Percentiles rank a stretch among this genome's conserved stretches.
These are phyloP conservation scores for Emmelina monodactyla DNA, from an alignment of 2,888 invertebrate species.

Conservation along the genomic window DNA sequence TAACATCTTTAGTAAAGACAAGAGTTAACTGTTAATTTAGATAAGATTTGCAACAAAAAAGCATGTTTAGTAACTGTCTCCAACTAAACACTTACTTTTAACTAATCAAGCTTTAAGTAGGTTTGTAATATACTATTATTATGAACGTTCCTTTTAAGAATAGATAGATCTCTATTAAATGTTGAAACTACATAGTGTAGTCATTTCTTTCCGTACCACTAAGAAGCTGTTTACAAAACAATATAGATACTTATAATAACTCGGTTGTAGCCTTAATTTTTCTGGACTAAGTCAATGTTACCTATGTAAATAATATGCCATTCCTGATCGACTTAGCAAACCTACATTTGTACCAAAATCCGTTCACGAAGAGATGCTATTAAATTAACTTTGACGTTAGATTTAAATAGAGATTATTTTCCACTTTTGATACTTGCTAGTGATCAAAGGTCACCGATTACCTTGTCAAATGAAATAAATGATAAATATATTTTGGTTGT, in stretches of 20 bases:
- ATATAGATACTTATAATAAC: neutral
- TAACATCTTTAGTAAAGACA: no score
- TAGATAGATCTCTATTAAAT: conserved; percentile 54
- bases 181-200: neutral
- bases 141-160: conserved; percentile 61
- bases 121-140: conserved; percentile 23
- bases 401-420: conserved; percentile 50
- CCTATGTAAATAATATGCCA: conserved; percentile 20
- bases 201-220: conserved; percentile 29
- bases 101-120: conserved; percentile 1
- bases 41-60: no score
- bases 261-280: conserved; percentile 10
- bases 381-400: conserved; percentile 30
- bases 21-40: no score
- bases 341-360: conserved; percentile 36
- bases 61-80: no score
- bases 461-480: conserved; percentile 63
- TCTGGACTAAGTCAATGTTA: conserved; percentile 25
- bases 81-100: no score
- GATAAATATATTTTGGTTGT: conserved; percentile 27
- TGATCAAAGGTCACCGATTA: conserved; percentile 62
- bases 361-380: conserved; percentile 42
- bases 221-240: conserved; percentile 17
- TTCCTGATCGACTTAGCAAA: conserved; percentile 15
- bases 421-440: conserved; percentile 60